Base-by-base conservation (phyloP, 1,140 invertebrate species). In the Conopomorpha cramerella region DNA sequence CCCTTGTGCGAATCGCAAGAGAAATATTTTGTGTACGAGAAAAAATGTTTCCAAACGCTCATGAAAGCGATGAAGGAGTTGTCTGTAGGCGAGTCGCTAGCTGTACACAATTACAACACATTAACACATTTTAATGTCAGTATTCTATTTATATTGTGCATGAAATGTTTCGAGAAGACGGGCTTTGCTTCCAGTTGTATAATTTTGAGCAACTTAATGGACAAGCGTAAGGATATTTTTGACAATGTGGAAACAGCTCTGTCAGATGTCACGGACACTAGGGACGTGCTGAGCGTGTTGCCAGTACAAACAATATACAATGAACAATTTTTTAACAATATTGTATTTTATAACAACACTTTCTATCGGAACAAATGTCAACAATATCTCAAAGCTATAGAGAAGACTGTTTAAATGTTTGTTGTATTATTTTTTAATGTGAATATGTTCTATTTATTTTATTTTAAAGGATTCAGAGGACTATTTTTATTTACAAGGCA, bases 51-150 rank as follows among this genome's bases (percentile, higher is more conserved):
- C 34, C 52, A 53, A 17, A 44, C 41, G 16, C 16, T 76, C 14
- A 31, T 63, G 7, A 55, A 47, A 32, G 49, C 39, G 7, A 23
- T 77, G 14, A 59, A 54, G 25, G 35, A 51, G 1, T 43, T 78
- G 35, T 32, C 49, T 10, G 32, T 41, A 0, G 61, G 63, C 3
- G 55, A 71, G 16, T 55, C 51, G 2, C 30, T 79, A 10, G 16
- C 67, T 15, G 27, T 79, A 8, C 53, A 61, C 16, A 77, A 79
- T 45, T 64, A 57, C 32, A 59, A 55, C 26, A 49, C 51, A 14
- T 43, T 77, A 11, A 70, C 73, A 34, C 77, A 78, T 45, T 77
- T 77, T 36, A 76, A 66, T 55, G 62, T 73, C 2, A 67, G 73
- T 33, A 33, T 73, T 16, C 38, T 79, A 7, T 77, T 61, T 23